Percentiles rank a stretch among this genome's conserved stretches.
Evolutionary conservation across 2,888 invertebrate species (phyloP).

Genomic region (Notodonta ziczac): DNA sequence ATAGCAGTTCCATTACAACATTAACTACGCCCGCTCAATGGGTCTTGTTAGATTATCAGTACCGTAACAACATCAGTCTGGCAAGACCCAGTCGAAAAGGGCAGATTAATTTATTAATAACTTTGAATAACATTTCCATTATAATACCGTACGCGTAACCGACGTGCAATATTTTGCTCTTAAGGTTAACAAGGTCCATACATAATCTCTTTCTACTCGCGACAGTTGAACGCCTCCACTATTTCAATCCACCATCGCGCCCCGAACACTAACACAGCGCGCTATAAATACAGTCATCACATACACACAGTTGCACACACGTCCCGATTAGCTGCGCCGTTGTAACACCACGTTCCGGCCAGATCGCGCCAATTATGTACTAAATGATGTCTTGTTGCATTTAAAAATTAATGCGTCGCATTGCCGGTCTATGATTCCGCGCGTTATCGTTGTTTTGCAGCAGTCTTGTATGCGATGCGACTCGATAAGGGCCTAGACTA

Average conservation of each 20-base stretch:
- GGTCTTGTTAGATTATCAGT: background rate
- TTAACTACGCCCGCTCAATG: background rate
- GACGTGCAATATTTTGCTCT: slow-evolving; percentile 13
- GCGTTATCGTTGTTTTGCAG: background rate
- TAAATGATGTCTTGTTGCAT: background rate
- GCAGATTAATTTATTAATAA: too few relatives aligned
- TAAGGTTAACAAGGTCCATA: slow-evolving; percentile 15
- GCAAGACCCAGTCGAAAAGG: too few relatives aligned
- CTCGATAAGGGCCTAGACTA: background rate
- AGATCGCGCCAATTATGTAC: background rate
- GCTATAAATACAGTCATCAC: slow-evolving; percentile 4
- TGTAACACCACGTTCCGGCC: background rate
- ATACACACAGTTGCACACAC: background rate
- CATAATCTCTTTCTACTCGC: slow-evolving; percentile 4
- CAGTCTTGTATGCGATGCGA: background rate
- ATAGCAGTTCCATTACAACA: slow-evolving; percentile 1
- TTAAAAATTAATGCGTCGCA: background rate
- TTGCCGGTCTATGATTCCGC: background rate
- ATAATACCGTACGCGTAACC: slow-evolving; percentile 7
- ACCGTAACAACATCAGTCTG: background rate
- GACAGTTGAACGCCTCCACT: slow-evolving; percentile 8
- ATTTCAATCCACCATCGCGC: slow-evolving; percentile 3
- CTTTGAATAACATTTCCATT: background rate
- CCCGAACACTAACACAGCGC: background rate
- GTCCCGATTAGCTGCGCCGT: background rate